Evolutionary conservation across 2,888 invertebrate genomes (phyloP), one percentile per base, ranked within the genome.

Genomic region (Agrochola litura): DNA sequence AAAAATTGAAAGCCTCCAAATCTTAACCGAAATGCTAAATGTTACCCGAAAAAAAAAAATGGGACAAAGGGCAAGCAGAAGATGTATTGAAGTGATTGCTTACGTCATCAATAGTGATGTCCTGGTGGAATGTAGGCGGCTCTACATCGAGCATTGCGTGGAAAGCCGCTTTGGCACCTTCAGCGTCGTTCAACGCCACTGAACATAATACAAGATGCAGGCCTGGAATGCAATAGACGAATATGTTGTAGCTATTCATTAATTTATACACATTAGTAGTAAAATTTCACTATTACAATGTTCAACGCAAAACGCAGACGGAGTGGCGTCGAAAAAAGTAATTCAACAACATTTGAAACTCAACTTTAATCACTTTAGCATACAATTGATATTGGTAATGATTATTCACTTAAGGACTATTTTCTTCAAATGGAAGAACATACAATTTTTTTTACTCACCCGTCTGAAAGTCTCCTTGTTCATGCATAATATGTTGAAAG

Each of bases 401-500:
- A 37, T 12, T 22, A 67, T 22, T 54, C 30, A 14, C 14, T 4
- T 16, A 14, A 37, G n/a, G 16, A 37, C 22, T 67, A 8, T 54
- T 67, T 10, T 46, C 10, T 12, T 14, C 14, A 37, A 67, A 30
- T 52, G 22, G 22, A 52, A 52, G 30, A 5, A 25, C 41, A 1
- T n/a, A 3, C 5, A 22, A 6, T 19, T 25, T 30, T 56, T 25
- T 22, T 70, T 3, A 69, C 77, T 74, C 77, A 95, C 97, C 98
- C 84, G 98, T 98, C 90, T 98, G 98, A 91, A 99, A 98, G 92
- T 99, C 99, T 0, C 99, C 98, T 88, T 98, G 98, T 94, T 99
- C 99, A 73, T 99, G 98, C 99, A 99, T 99, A 79, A 99, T 99
- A 94, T 99, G 99, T 93, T 99, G 99, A 94, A 99, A 99, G 90